These are phyloP conservation scores for Capreolus pygargus DNA, from an alignment of 2,113 vertebrate species.

Conservation along the genomic window DNA sequence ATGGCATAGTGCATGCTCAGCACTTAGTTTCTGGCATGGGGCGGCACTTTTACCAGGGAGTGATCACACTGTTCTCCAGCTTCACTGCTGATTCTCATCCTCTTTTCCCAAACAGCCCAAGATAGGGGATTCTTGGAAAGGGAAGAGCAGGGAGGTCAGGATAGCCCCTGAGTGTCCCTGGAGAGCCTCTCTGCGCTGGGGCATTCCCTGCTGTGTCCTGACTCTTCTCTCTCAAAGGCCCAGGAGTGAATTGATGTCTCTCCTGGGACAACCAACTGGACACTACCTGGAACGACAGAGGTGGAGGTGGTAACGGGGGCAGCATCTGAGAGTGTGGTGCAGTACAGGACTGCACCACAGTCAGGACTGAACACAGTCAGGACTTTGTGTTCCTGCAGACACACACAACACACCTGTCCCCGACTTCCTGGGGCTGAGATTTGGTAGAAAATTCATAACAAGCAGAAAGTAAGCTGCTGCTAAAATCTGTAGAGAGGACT, in stretches of 20 bases:
- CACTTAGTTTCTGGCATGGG: accelerated
- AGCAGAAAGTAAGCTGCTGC: not conserved
- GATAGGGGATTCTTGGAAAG: not conserved
- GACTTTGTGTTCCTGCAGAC: not conserved
- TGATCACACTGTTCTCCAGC: not conserved
- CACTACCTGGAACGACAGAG: not conserved
- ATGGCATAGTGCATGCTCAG: accelerated
- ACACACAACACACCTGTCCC: not conserved
- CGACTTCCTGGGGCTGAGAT: not conserved
- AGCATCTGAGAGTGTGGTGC: not conserved
- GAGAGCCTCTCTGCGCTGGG: accelerated
- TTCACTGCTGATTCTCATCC: not conserved
- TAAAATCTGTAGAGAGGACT: conserved; percentile 13
- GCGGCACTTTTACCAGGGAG: not conserved
- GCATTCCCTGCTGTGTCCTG: not conserved
- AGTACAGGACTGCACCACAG: too few relatives aligned
- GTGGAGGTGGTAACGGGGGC: not conserved
- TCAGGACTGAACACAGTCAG: too few relatives aligned
- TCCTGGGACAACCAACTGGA: not conserved
- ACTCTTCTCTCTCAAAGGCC: not conserved
- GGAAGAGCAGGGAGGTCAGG: not conserved
- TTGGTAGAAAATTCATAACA: conserved; percentile 31
- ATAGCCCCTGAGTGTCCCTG: not conserved
- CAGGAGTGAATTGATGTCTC: not conserved
- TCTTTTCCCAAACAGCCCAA: not conserved